Conservation (phyloP, 2,888 invertebrate species). For the Parascotia fuliginaria region DNA sequence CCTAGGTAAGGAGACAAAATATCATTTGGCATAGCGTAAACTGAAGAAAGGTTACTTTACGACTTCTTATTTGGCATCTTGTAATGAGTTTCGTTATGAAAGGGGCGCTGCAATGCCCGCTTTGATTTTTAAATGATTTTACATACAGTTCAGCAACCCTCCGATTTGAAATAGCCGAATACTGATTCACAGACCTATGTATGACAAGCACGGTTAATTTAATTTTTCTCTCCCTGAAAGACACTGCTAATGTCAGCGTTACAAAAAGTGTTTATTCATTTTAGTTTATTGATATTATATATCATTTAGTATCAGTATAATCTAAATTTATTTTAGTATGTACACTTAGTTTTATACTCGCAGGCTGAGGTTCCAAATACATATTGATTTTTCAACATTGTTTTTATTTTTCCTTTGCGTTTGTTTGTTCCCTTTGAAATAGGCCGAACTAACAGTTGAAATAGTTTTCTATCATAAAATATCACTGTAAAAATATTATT, state of each 20-base stretch:
- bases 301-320: no score
- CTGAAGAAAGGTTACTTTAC: conserved; percentile 78
- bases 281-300: neutral
- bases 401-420: no score
- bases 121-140: conserved; percentile 66
- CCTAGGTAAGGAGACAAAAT: conserved; percentile 74
- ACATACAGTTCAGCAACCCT: conserved; percentile 22
- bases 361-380: no score
- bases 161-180: conserved; percentile 19
- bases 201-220: conserved; percentile 19
- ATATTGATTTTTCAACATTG: no score
- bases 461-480: no score
- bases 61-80: conserved; percentile 78
- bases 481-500: no score
- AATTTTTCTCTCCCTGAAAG: neutral
- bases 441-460: no score
- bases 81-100: conserved; percentile 80
- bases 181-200: conserved; percentile 20
- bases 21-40: conserved; percentile 82
- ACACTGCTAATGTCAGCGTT: neutral
- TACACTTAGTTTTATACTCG: no score
- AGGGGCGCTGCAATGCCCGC: conserved; percentile 58
- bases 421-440: no score
- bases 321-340: no score
- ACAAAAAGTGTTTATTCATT: neutral